A percentile compares a stretch with the other conserved stretches of the same genome.
Evolutionary conservation across 2,113 vertebrate species (phyloP).

Genomic region (Cygnus atratus): DNA sequence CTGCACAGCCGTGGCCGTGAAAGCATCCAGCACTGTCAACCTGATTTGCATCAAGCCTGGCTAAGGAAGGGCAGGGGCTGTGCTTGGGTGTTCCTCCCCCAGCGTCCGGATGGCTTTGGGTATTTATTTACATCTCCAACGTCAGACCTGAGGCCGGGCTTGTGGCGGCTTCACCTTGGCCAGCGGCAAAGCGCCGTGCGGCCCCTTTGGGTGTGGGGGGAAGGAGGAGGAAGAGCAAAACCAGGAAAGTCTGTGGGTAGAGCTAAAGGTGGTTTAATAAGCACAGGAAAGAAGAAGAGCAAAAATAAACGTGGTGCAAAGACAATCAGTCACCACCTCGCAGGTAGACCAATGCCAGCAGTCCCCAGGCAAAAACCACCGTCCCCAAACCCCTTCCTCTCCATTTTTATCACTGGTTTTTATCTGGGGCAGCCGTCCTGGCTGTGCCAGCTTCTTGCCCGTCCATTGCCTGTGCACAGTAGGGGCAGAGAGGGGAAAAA

Average conservation of each 20-base stretch:
- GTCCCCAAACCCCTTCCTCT: not conserved
- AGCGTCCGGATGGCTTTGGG: fast-evolving
- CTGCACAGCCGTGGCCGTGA: fast-evolving
- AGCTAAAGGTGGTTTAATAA: not conserved
- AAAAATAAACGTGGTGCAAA: not conserved
- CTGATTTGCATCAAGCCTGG: not conserved
- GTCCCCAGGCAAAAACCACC: not conserved
- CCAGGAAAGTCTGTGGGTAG: no score
- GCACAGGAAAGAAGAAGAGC: not conserved
- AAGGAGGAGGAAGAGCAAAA: not conserved
- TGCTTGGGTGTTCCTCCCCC: not conserved
- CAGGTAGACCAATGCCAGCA: fast-evolving
- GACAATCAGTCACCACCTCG: not conserved
- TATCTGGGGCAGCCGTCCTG: fast-evolving
- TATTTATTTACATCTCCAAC: not conserved
- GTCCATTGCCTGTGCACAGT: fast-evolving
- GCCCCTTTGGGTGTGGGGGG: not conserved
- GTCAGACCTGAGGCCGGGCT: no score
- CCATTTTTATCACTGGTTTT: not conserved
- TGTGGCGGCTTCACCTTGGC: not conserved
- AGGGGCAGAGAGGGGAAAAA: not conserved
- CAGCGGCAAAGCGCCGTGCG: fast-evolving
- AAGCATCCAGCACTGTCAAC: not conserved
- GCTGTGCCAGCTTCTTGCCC: not conserved
- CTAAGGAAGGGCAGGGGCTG: not conserved